Percentiles rank a stretch among this genome's conserved stretches.
Evolutionary conservation across 2,888 invertebrate genomes (phyloP).

Genomic region (Chloroclystis v-ata): DNA sequence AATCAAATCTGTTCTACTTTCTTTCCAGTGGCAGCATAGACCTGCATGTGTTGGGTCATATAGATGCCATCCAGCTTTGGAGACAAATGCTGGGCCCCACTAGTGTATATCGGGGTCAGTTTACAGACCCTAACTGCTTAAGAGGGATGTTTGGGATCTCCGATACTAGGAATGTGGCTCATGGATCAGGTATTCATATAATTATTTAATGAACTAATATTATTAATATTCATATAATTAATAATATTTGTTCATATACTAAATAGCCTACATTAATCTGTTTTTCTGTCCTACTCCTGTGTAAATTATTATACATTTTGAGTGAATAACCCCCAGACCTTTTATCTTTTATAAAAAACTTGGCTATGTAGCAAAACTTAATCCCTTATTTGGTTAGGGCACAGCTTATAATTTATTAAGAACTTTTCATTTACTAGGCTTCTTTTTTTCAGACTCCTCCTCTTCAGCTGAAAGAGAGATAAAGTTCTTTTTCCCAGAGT

Average conservation of each 20-base stretch:
- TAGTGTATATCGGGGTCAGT: slow-evolving; percentile 89
- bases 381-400: too few species aligned
- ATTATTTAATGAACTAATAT: too few species aligned
- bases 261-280: too few species aligned
- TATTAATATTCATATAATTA: too few species aligned
- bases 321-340: too few species aligned
- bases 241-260: too few species aligned
- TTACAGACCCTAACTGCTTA: slow-evolving; percentile 86
- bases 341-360: too few species aligned
- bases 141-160: slow-evolving; percentile 92
- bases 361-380: too few species aligned
- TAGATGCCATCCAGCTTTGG: slow-evolving; percentile 89
- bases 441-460: slow-evolving; percentile 85
- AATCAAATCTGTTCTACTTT: slow-evolving; percentile 2
- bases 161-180: slow-evolving; percentile 95
- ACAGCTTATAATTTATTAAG: too few species aligned
- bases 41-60: slow-evolving; percentile 86
- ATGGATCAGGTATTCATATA: slow-evolving; percentile 93
- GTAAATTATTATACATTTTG: too few species aligned
- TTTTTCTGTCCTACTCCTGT: too few species aligned
- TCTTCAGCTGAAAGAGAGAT: slow-evolving; percentile 88
- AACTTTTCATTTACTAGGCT: neutral
- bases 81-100: slow-evolving; percentile 92
- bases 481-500: slow-evolving; percentile 90
- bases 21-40: slow-evolving; percentile 88